Percentiles rank a stretch among this genome's conserved stretches.
Conservation (phyloP, 2,113 vertebrate species). For the Sterna hirundo region DNA sequence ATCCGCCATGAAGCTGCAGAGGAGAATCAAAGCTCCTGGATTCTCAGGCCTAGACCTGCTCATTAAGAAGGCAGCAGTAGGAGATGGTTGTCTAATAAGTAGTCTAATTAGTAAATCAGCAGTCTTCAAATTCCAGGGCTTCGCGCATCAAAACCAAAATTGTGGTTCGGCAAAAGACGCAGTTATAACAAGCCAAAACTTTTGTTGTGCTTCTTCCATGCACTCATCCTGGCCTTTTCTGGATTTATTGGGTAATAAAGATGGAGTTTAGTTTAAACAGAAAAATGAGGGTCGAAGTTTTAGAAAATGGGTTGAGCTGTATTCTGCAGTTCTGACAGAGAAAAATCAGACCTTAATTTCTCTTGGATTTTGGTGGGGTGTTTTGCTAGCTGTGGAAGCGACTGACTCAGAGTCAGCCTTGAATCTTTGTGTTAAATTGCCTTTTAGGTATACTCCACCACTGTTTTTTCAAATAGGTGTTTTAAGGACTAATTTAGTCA, state of each 20-base stretch:
- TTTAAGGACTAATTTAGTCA: neutral
- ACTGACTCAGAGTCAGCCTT: neutral
- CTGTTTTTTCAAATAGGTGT: neutral
- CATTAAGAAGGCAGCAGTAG: neutral
- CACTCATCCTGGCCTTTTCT: neutral
- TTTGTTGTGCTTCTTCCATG: neutral
- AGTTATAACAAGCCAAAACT: neutral
- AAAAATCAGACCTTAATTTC: neutral
- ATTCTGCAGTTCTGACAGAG: neutral
- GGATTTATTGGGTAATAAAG: neutral
- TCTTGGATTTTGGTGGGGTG: neutral
- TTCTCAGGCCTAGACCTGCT: neutral
- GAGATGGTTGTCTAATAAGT: neutral
- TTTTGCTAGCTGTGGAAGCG: neutral
- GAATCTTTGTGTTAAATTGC: neutral
- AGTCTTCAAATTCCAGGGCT: neutral
- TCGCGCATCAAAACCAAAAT: neutral
- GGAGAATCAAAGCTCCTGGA: neutral
- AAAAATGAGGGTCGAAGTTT: neutral
- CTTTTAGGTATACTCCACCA: neutral
- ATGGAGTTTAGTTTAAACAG: neutral
- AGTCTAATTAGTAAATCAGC: neutral
- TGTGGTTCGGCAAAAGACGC: rapidly evolving
- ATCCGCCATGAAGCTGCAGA: neutral
- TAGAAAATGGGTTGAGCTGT: neutral